These are phyloP conservation scores for Ceratoteleas bidentatus DNA, from an alignment of 1,140 invertebrate species.

Conservation along the genomic window DNA sequence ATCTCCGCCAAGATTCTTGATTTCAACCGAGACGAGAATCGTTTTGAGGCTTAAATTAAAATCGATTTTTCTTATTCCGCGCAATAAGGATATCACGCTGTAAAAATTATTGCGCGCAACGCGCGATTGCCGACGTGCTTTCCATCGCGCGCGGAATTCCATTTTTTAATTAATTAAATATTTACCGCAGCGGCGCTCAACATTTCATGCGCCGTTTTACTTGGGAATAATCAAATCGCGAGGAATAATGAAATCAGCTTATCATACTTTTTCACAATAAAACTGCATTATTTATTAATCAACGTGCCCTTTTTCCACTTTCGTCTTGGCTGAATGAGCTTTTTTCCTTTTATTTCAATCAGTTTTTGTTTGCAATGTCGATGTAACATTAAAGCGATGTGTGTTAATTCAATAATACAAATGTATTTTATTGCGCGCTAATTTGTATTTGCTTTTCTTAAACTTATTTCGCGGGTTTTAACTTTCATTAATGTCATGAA, in stretches of 20 bases:
- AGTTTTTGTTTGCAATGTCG: too few relatives aligned
- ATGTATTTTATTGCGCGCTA: too few relatives aligned
- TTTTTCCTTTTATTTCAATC: too few relatives aligned
- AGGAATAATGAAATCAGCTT: not conserved
- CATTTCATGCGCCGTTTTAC: conserved; percentile 11
- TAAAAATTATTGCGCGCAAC: conserved; percentile 34
- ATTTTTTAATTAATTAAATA: conserved; percentile 36
- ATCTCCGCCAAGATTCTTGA: conserved; percentile 55
- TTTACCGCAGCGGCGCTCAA: conserved; percentile 1
- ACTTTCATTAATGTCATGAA: too few relatives aligned
- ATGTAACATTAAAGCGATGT: too few relatives aligned
- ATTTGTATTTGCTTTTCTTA: too few relatives aligned
- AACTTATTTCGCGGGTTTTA: too few relatives aligned
- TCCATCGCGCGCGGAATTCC: conserved; percentile 3
- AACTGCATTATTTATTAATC: not conserved
- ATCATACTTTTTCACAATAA: conserved; percentile 1
- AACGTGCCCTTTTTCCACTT: too few relatives aligned
- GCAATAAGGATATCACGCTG: conserved; percentile 23
- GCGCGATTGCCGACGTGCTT: conserved; percentile 13
- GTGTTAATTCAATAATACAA: too few relatives aligned
- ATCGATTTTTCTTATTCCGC: conserved; percentile 48
- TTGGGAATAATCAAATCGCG: conserved; percentile 3
- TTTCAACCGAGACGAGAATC: conserved; percentile 56
- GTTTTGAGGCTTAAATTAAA: conserved; percentile 60
- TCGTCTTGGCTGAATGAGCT: too few relatives aligned